Base-by-base conservation (phyloP, 2,113 vertebrate genomes). In the Crypturellus undulatus region DNA sequence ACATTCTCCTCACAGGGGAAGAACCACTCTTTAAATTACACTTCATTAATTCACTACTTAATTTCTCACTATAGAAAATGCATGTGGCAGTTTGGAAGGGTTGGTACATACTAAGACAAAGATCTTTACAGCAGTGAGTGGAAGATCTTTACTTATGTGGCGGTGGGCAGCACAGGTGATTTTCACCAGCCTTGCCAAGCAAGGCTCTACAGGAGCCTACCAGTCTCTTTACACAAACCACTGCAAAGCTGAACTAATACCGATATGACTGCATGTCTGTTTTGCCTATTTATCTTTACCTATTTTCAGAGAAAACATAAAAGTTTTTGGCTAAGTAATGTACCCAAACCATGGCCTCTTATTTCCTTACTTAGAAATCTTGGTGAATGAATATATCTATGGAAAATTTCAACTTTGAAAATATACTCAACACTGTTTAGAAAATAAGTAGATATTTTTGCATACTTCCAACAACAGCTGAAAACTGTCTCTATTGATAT, bases 1-100 rank as follows among this genome's bases (percentile, higher is more conserved):
- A 88, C 54, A 79, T 4, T 58, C 12, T 71, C 9, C 14, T 75
- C 4, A 3, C 18, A n/a, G 6, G 5, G 0, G 3, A 1, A 4
- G 63, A 16, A 20, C 0, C 5, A 32, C 6, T 69, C 14, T 54
- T 73, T 73, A 83, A 69, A 85, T 56, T 40, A 24, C 9, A 20
- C 3, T 75, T 72, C 43, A 34, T 69, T 70, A 45, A 88, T 64
- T 81, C 20, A 42, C 47, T 56, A 38, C 45, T 36, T 34, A 42
- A 85, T 90, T 85, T 62, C 52, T 24, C 49, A 30, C n/a, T 73
- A 28, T 49, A 80, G 51, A 78, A 71, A 86, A 72, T 45, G 12
- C 10, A 22, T 3, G 2, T 3, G 26, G 10, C 28, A 24, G 16
- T 80, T 83, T 45, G 51, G 51, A 71, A 83, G 62, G 18, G 9